phyloP scores from a whole-genome alignment of 1,140 invertebrate genomes.

The Nilaparvata lugens region DNA sequence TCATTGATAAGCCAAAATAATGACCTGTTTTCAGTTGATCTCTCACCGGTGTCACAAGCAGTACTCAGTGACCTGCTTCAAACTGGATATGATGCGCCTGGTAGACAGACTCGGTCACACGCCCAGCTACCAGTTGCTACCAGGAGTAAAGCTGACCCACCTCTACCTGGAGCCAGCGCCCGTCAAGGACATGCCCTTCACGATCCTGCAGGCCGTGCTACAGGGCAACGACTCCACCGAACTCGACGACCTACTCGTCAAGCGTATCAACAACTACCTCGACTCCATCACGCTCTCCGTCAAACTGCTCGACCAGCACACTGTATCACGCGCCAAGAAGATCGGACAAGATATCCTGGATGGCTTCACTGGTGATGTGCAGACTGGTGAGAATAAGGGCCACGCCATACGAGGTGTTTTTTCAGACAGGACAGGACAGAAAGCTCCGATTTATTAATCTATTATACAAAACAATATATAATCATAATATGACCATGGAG shows the following conservation, averaged over 20 bases:
- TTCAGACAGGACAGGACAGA: no score
- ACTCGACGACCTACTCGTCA: conserved; percentile 20
- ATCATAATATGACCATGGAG: no score
- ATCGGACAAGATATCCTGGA: conserved; percentile 16
- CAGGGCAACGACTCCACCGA: conserved; percentile 11
- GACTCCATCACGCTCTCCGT: conserved; percentile 62
- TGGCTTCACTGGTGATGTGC: not conserved
- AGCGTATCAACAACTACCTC: conserved; percentile 50
- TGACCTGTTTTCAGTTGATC: conserved; percentile 24
- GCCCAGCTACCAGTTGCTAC: conserved; percentile 46
- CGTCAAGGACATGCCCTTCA: conserved; percentile 43
- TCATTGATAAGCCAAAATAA: no score
- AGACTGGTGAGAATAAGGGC: conserved; percentile 6
- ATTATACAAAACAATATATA: no score
- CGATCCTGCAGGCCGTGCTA: conserved; percentile 33
- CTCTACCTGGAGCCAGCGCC: conserved; percentile 1
- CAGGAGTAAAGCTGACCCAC: conserved; percentile 29
- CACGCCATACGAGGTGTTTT: not conserved
- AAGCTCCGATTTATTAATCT: no score
- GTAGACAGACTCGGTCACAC: conserved; percentile 59
- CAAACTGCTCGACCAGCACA: conserved; percentile 55
- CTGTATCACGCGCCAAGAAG: conserved; percentile 40
- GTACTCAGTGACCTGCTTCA: conserved; percentile 68
- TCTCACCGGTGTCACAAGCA: conserved; percentile 44
- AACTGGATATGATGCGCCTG: conserved; percentile 65